Base-by-base conservation (phyloP, 2,113 vertebrate genomes). In the Bos taurus region DNA sequence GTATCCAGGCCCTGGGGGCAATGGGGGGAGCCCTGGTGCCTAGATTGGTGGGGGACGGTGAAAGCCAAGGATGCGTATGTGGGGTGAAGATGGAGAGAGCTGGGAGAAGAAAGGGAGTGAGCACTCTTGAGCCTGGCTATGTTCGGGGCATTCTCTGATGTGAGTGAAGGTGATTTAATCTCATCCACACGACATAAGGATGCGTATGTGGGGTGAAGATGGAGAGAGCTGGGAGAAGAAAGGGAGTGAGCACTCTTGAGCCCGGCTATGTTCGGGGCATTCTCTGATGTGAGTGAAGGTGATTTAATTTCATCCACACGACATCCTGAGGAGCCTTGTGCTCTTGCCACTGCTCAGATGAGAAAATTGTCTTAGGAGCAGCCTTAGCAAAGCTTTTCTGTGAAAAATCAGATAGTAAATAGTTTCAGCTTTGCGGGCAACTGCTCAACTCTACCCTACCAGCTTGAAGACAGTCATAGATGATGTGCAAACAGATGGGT, bases 31-130 rank as follows among this genome's bases (percentile, higher is more conserved):
- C 40, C 82, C 43, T 64, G 78, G 95, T 16, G 7, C n/a, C 43
- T 8, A 0, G 10, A 2, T 23, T 48, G 56, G 9, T 15, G 17
- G 17, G 36, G 10, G 50, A 2, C 0, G 0, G 19, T 6, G 40
- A 13, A 48, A 7, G 33, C 3, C 43, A 25, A 81, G 40, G 12
- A 1, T 13, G 4, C 5, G 0, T 8, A 7, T 5, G 71, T 33
- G 14, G 36, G 17, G 28, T 19, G 92, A 14, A 48, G 16, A 33
- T 0, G 17, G 30, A 52, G 6, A n/a, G 14, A 28, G 54, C 54
- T 0, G 50, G 36, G 21, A 30, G n/a, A n/a, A 40, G 23, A 36
- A 36, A 33, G 13, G 78, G 7, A 9, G 21, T 48, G 4, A 46
- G 12, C 3, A 23, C 43, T 33, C 6, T 3, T 0, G 86, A 60